Evolutionary conservation across 2,113 vertebrate genomes (phyloP).

Genomic region (Prunella fulvescens): DNA sequence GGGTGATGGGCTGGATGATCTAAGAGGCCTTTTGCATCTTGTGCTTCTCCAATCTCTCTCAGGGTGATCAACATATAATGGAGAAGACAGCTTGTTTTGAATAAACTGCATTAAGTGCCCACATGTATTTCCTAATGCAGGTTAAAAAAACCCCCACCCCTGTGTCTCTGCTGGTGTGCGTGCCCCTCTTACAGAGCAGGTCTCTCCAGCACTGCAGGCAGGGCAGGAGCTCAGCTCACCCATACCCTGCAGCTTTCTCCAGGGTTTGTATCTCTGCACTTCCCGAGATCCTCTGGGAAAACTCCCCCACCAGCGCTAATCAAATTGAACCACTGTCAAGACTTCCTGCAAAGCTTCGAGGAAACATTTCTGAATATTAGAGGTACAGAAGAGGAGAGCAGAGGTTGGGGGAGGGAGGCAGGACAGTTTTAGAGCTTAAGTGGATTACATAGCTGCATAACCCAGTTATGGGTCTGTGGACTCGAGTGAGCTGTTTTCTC

Average conservation of each 20-base stretch:
- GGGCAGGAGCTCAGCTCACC: not conserved
- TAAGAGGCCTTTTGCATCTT: slow-evolving; percentile 8
- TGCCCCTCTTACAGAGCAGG: not conserved
- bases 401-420: slow-evolving; percentile 52
- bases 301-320: slow-evolving; percentile 23
- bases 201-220: not conserved
- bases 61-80: not conserved
- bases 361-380: slow-evolving; percentile 39
- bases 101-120: slow-evolving; percentile 37
- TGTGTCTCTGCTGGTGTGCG: not conserved
- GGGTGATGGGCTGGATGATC: slow-evolving; percentile 43
- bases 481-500: slow-evolving; percentile 39
- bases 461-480: slow-evolving; percentile 43
- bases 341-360: slow-evolving; percentile 53
- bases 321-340: slow-evolving; percentile 45
- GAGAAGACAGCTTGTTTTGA: slow-evolving; percentile 35
- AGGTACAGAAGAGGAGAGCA: slow-evolving; percentile 33
- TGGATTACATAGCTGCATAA: slow-evolving; percentile 68
- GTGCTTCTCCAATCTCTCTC: not conserved
- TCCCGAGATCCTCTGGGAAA: slow-evolving; percentile 42
- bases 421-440: slow-evolving; percentile 63
- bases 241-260: slow-evolving; percentile 8
- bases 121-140: not conserved
- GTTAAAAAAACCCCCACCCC: not conserved
- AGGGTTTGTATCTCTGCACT: not conserved